Percentiles rank a stretch among this genome's conserved stretches.
These are phyloP conservation scores for Hipparchia sbordonii DNA, from an alignment of 2,888 invertebrate species.

Conservation along the genomic window DNA sequence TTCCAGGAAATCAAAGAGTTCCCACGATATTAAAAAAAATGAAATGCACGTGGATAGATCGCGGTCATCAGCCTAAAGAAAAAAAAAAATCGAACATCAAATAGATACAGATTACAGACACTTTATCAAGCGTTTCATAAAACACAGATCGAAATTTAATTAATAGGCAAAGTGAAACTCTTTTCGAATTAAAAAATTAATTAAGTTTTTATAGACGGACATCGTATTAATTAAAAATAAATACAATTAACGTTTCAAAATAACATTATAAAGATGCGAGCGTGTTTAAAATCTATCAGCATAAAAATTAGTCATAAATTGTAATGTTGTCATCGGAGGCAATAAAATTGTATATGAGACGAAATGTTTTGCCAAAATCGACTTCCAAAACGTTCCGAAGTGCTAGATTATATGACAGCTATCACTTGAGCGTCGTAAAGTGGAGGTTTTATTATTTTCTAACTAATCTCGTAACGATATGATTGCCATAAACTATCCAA, in stretches of 20 bases:
- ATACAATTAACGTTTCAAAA: conserved; percentile 10
- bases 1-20: too few species aligned
- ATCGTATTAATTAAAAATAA: conserved; percentile 18
- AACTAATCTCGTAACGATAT: conserved; percentile 61
- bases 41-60: too few species aligned
- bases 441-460: conserved; percentile 48
- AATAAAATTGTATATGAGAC: conserved; percentile 37
- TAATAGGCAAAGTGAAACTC: conserved; percentile 5
- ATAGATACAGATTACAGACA: too few species aligned
- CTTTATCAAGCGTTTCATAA: neutral
- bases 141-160: neutral
- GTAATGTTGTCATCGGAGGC: conserved; percentile 44
- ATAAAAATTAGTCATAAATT: conserved; percentile 34
- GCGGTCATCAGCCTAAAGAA: too few species aligned
- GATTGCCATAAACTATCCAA: conserved; percentile 37
- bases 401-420: conserved; percentile 41
- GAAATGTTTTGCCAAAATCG: conserved; percentile 35
- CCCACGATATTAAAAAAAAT: too few species aligned
- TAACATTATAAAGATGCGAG: conserved; percentile 23
- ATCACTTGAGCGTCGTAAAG: conserved; percentile 41
- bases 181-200: neutral
- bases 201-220: neutral
- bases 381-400: neutral
- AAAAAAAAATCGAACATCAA: too few species aligned
- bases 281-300: conserved; percentile 31